Evolutionary conservation across 2,888 invertebrate genomes (phyloP).

Genomic region (Drosophila melanosoma): DNA sequence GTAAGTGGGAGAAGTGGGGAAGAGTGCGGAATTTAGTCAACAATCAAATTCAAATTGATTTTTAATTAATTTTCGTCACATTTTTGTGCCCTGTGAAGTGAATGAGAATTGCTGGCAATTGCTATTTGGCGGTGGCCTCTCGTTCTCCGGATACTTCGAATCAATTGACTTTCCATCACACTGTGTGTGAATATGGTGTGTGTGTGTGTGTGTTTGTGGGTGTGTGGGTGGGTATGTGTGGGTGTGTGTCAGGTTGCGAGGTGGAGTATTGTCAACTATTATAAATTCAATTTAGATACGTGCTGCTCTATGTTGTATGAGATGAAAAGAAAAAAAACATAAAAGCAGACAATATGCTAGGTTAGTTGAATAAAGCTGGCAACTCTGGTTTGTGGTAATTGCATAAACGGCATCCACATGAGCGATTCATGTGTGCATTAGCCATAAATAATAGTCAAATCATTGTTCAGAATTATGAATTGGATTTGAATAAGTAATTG

Average conservation of each 20-base stretch:
- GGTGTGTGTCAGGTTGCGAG: conserved; percentile 17
- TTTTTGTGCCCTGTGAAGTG: conserved; percentile 63
- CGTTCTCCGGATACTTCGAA: conserved; percentile 23
- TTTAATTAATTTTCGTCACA: conserved; percentile 80
- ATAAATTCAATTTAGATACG: conserved; percentile 76
- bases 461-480: background rate
- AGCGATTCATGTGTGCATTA: background rate
- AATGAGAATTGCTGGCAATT: conserved; percentile 52
- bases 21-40: conserved; percentile 40
- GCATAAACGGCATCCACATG: background rate
- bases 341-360: conserved; percentile 11
- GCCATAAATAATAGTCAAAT: conserved; percentile 18
- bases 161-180: conserved; percentile 33
- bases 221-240: conserved; percentile 1
- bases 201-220: background rate
- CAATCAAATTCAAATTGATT: conserved; percentile 81
- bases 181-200: background rate
- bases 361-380: background rate
- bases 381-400: conserved; percentile 1
- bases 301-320: conserved; percentile 46
- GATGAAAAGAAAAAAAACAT: conserved; percentile 7
- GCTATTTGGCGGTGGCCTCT: conserved; percentile 25
- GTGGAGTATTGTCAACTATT: conserved; percentile 70
- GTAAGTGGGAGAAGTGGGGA: background rate
- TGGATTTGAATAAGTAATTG: background rate